These are phyloP conservation scores for Venustaconcha ellipsiformis DNA, from an alignment of 1,140 invertebrate species.

Conservation along the genomic window DNA sequence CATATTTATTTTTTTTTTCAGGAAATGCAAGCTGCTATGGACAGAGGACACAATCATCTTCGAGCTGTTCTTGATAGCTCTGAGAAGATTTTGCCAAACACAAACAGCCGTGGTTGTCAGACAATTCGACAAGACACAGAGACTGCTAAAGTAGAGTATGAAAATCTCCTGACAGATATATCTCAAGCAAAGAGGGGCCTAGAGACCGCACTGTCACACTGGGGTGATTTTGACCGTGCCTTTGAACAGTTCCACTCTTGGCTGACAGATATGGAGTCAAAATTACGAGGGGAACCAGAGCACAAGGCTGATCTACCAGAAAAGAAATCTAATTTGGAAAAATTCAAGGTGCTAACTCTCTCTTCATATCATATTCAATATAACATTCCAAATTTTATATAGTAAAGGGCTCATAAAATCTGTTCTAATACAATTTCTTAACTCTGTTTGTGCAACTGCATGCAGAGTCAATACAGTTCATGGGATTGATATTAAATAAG, in stretches of 20 bases:
- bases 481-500: neutral
- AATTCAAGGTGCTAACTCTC: conserved; percentile 77
- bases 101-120: conserved; percentile 56
- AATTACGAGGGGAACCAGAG: conserved; percentile 75
- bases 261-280: conserved; percentile 89
- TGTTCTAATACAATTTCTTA: too few relatives aligned
- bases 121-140: conserved; percentile 58
- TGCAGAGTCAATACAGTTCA: too few relatives aligned
- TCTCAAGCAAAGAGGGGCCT: conserved; percentile 60
- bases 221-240: conserved; percentile 75
- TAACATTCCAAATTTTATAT: neutral
- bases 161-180: conserved; percentile 60
- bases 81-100: conserved; percentile 60
- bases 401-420: too few relatives aligned
- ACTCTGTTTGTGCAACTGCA: too few relatives aligned
- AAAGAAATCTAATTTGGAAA: conserved; percentile 89
- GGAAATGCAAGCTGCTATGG: conserved; percentile 62
- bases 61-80: conserved; percentile 55
- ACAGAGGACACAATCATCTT: conserved; percentile 60
- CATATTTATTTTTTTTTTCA: conserved; percentile 27
- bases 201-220: conserved; percentile 68
- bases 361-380: neutral
- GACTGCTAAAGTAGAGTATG: conserved; percentile 55
- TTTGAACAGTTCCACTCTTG: conserved; percentile 84
- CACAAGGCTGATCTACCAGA: conserved; percentile 86